Conservation (phyloP, 2,797 vertebrate species). For the Bryconaethiops microstoma region DNA sequence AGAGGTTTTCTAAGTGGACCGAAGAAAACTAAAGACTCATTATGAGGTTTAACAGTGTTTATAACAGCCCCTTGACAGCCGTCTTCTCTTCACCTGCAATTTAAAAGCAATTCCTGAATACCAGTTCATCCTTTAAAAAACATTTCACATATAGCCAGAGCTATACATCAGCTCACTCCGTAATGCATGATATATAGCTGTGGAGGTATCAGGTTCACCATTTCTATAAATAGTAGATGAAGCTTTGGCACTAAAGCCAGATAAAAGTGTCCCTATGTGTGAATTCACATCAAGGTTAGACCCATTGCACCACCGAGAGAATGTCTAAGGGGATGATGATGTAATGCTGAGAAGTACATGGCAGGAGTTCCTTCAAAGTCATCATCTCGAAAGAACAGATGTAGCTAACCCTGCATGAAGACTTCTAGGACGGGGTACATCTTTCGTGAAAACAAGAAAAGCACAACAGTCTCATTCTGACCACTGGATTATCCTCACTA, state of each 20-base stretch:
- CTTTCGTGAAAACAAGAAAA: constrained; percentile 25
- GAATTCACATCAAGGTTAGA: constrained; percentile 8
- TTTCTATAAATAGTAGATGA: neutral
- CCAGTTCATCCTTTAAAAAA: neutral
- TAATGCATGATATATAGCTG: neutral
- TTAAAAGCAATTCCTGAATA: constrained; percentile 15
- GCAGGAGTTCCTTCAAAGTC: constrained; percentile 3
- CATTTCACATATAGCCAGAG: neutral
- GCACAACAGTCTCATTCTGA: constrained; percentile 15
- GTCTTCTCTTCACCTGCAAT: constrained; percentile 10
- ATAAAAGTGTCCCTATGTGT: neutral
- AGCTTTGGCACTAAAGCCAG: neutral
- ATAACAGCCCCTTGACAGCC: constrained; percentile 17
- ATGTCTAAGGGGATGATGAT: neutral
- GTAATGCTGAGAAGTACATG: constrained; percentile 1
- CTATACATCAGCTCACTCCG: neutral
- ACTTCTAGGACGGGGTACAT: constrained; percentile 11
- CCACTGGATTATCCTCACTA: constrained; percentile 31
- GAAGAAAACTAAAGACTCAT: constrained; percentile 35
- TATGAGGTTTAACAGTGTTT: constrained; percentile 32
- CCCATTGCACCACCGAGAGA: neutral
- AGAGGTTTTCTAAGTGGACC: constrained; percentile 8
- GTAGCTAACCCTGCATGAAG: neutral
- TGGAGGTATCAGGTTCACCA: neutral
- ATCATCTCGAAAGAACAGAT: neutral